Evolutionary conservation across 2,888 invertebrate species (phyloP), one percentile per base, ranked within the genome.

Genomic region (Drosophila kanekoi): DNA sequence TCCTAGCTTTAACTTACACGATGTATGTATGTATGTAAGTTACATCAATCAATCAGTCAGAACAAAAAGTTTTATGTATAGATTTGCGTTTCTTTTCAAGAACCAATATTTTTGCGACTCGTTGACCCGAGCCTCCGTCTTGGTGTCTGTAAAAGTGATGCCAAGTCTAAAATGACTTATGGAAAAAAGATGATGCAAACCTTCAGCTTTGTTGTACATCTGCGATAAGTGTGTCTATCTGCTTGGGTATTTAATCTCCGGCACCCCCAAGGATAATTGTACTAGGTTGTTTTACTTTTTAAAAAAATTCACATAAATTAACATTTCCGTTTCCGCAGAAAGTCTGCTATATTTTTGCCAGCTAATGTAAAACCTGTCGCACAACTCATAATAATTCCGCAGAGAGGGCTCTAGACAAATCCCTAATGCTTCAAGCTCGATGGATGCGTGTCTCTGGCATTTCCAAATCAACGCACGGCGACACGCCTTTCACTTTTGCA

Each of bases 391-490:
- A 64, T 13, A 44, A 28, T 16, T 16, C 56, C 40, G 16, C 4
- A 23, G 13, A 2, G 8, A 2, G 13, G 13, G 52, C 41, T 56
- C 37, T 23, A 20, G 57, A 40, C 43, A 49, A 60, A 59, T 47
- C 20, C 57, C 28, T 13, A 38, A 1, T 16, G 9, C 56, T 18
- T 13, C 33, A 20, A 48, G 62, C 56, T 59, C 40, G 57, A 57
- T 75, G 62, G 57, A 57, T 75, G 62, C 71, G 62, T 67, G 87
- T 47, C 69, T 71, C 61, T 67, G 72, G 71, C 88, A 79, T 76
- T 72, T 85, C 69, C 66, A 88, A 86, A 82, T 88, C 86, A 85
- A 74, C 67, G 59, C 79, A 49, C 57, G 59, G 58, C 62, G 64
- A 80, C 57, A 78, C 62, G 67, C 65, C 80, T 83, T 82, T 82